A percentile compares a stretch with the other conserved stretches of the same genome.
These are phyloP conservation scores for Urocynchramus pylzowi DNA, from an alignment of 2,113 vertebrate genomes.

Conservation along the genomic window DNA sequence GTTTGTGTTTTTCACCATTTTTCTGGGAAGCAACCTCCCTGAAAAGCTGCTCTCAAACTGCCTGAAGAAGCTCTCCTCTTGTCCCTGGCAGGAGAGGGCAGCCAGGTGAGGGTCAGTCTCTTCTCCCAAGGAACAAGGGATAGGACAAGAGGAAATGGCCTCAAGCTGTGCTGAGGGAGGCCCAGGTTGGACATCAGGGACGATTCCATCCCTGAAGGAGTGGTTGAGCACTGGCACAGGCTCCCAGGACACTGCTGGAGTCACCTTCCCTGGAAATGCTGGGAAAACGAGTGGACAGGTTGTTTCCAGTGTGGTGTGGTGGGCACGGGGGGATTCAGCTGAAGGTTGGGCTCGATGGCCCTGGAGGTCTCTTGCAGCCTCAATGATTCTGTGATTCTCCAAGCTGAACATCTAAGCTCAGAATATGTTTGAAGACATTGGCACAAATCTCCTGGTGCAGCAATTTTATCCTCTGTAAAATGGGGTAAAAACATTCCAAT, in stretches of 20 bases:
- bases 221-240: background rate
- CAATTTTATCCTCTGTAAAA: background rate
- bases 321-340: background rate
- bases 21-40: background rate
- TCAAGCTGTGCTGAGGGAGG: background rate
- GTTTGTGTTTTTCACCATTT: rapidly evolving
- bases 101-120: background rate
- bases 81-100: background rate
- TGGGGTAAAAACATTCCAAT: rapidly evolving
- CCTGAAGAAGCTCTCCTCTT: background rate
- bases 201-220: background rate
- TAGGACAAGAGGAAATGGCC: rapidly evolving
- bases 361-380: background rate
- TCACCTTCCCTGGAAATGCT: background rate
- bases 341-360: background rate
- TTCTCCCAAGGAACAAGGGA: background rate
- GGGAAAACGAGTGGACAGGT: rapidly evolving
- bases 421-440: background rate
- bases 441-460: background rate
- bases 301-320: rapidly evolving
- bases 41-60: background rate
- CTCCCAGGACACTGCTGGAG: background rate
- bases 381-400: background rate
- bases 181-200: rapidly evolving
- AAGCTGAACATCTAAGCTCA: background rate